phyloP scores from a whole-genome alignment of 2,113 vertebrate genomes.

The Ifrita kowaldi region DNA sequence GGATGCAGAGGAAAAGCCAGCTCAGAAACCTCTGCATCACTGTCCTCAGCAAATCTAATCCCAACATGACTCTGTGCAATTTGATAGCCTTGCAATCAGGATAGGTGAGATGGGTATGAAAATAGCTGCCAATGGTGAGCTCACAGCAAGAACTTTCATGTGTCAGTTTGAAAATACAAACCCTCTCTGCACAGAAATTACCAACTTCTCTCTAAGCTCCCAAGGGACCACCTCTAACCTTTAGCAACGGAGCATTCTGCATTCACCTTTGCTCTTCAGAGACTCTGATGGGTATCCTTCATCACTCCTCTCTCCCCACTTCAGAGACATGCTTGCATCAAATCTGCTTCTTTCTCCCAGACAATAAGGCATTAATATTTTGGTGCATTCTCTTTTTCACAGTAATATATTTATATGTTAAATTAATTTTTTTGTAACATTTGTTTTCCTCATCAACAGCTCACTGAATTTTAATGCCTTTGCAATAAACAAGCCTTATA shows the following conservation, averaged over 20 bases:
- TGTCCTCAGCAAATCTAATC: neutral
- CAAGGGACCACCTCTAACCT: neutral
- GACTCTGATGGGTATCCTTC: neutral
- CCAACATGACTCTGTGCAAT: neutral
- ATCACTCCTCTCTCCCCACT: neutral
- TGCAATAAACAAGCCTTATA: neutral
- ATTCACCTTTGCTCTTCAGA: neutral
- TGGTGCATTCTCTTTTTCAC: neutral
- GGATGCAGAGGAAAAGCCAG: neutral
- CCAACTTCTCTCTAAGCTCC: neutral
- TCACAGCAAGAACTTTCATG: neutral
- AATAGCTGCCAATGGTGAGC: neutral
- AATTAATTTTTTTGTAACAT: neutral
- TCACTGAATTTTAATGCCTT: neutral
- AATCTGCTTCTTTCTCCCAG: neutral
- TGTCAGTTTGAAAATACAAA: neutral
- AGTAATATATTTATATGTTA: neutral
- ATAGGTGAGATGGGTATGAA: neutral
- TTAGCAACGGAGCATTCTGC: fast-evolving
- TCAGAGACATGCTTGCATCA: neutral
- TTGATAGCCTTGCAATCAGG: neutral
- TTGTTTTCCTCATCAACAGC: neutral
- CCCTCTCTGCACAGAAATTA: neutral
- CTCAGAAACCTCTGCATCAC: neutral
- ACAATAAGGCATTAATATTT: neutral